Evolutionary conservation across 2,797 vertebrate genomes (phyloP).

Genomic region (Brachyalestes nurse): DNA sequence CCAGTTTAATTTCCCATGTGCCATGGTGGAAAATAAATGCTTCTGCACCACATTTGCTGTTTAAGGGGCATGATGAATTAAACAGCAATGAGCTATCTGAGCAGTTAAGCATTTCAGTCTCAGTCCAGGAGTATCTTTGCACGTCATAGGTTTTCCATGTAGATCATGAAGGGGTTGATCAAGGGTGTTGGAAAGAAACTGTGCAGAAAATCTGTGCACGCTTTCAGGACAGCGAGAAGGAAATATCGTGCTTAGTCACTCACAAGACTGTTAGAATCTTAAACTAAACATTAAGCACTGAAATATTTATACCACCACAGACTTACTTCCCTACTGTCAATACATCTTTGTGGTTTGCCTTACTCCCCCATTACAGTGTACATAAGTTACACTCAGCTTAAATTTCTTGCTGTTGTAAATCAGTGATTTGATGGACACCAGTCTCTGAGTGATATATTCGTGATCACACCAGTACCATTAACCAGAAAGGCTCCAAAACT

Average conservation of each 20-base stretch:
- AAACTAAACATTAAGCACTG: too few species aligned
- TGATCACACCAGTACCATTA: not conserved
- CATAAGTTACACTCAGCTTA: not conserved
- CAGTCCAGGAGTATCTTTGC: too few species aligned
- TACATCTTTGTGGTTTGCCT: not conserved
- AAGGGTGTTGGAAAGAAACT: not conserved
- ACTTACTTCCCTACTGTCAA: not conserved
- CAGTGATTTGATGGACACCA: too few species aligned
- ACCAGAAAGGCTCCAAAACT: not conserved
- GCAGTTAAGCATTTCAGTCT: too few species aligned
- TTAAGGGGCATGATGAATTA: too few species aligned
- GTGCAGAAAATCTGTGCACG: not conserved
- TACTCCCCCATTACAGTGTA: not conserved
- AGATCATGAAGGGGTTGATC: constrained; percentile 3
- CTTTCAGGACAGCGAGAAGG: not conserved
- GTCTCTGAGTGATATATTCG: not conserved
- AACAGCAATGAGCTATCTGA: too few species aligned
- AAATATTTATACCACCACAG: not conserved
- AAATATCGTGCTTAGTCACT: not conserved
- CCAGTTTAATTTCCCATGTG: too few species aligned
- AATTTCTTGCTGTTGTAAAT: too few species aligned
- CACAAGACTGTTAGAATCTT: not conserved
- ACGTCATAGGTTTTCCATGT: too few species aligned
- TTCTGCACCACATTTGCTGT: too few species aligned
- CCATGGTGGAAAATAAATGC: too few species aligned